Evolutionary conservation across 1,140 invertebrate species (phyloP).

Genomic region (Micrasema minimum): DNA sequence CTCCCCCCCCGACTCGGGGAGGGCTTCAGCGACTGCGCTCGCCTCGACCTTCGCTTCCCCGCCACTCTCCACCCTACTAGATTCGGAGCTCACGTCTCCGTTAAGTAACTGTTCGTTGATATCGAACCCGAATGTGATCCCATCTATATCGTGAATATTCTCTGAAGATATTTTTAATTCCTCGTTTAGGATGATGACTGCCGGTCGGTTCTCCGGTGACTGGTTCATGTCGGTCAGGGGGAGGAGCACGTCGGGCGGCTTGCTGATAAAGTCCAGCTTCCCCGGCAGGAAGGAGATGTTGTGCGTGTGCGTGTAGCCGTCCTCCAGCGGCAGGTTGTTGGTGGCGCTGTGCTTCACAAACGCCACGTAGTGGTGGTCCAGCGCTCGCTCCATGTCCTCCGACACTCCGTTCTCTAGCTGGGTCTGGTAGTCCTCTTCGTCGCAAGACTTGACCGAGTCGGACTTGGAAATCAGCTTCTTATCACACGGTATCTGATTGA

Average conservation of each 20-base stretch:
- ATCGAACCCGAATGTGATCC: conserved; percentile 75
- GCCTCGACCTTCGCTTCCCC: conserved; percentile 32
- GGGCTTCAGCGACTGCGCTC: neutral
- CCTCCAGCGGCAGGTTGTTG: conserved; percentile 14
- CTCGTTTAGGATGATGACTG: conserved; percentile 73
- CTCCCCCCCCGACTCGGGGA: neutral
- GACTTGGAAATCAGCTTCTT: conserved; percentile 31
- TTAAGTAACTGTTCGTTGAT: conserved; percentile 73
- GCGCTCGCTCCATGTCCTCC: neutral
- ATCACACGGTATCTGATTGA: conserved; percentile 39
- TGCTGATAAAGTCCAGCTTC: conserved; percentile 44
- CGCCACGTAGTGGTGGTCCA: conserved; percentile 33
- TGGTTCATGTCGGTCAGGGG: conserved; percentile 46
- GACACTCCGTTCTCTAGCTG: conserved; percentile 1
- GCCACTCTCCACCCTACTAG: neutral
- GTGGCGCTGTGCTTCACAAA: conserved; percentile 38
- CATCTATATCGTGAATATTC: conserved; percentile 67
- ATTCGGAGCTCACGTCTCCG: conserved; percentile 51
- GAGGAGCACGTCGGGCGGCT: conserved; percentile 50
- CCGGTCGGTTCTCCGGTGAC: conserved; percentile 65
- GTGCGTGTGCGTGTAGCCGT: conserved; percentile 20
- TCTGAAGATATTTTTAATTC: conserved; percentile 60
- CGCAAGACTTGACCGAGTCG: conserved; percentile 21
- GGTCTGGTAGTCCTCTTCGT: neutral
- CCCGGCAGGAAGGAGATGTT: conserved; percentile 11